phyloP scores from a whole-genome alignment of 2,797 vertebrate genomes.

The Heliangelus exortis region DNA sequence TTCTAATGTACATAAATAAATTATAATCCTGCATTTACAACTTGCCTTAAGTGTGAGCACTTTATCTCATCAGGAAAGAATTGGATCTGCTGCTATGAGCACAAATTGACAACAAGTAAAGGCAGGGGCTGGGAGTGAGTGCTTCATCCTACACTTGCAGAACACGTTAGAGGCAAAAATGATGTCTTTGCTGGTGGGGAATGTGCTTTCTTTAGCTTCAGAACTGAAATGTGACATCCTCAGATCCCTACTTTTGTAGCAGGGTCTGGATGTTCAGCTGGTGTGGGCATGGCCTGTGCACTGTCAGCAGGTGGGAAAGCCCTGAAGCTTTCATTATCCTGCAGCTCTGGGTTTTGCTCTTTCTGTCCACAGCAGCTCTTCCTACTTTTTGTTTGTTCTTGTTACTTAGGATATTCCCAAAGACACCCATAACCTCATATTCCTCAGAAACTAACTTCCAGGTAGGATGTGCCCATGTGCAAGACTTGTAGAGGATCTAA shows the following conservation, averaged over 20 bases:
- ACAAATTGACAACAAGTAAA: background rate
- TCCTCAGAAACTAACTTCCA: background rate
- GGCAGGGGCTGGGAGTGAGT: conserved; percentile 16
- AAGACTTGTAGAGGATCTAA: background rate
- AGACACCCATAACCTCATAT: background rate
- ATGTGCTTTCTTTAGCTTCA: background rate
- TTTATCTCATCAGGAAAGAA: conserved; percentile 25
- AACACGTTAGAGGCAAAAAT: background rate
- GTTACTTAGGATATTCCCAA: background rate
- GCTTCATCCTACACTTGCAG: background rate
- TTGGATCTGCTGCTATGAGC: background rate
- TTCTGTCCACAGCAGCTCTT: conserved; percentile 1
- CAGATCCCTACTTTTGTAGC: background rate
- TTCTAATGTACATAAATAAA: conserved; percentile 53
- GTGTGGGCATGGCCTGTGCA: background rate
- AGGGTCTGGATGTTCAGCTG: background rate
- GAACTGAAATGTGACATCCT: background rate
- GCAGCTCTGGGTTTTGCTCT: background rate
- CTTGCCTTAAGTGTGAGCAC: background rate
- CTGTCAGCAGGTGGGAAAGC: background rate
- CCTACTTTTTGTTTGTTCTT: conserved; percentile 23
- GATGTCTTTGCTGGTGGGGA: background rate
- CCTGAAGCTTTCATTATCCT: background rate
- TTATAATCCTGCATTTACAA: background rate
- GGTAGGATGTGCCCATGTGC: background rate